Evolutionary conservation across 2,113 vertebrate genomes (phyloP).

Genomic region (Etia nguti): DNA sequence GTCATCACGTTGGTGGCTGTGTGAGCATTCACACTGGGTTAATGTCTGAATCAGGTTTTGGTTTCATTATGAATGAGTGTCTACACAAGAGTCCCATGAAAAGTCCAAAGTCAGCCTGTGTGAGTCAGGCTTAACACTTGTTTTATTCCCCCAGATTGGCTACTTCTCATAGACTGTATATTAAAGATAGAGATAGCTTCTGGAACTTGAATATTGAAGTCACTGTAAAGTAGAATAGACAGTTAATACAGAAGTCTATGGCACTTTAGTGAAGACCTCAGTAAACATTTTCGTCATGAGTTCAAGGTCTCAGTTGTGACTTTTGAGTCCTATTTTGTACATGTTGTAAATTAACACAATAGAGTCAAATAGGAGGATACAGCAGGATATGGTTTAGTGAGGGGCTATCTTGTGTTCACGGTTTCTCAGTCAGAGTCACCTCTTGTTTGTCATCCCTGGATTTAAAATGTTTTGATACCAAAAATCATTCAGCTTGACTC

Average conservation of each 20-base stretch:
- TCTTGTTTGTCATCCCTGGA: neutral
- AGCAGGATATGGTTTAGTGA: neutral
- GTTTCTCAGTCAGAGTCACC: neutral
- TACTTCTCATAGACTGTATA: neutral
- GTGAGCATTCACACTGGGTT: neutral
- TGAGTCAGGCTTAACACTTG: rapidly evolving
- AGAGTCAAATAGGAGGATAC: neutral
- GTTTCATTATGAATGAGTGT: neutral
- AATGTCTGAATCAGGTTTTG: neutral
- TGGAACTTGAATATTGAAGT: neutral
- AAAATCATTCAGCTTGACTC: rapidly evolving
- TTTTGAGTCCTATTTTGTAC: neutral
- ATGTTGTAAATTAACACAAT: neutral
- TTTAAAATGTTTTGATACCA: neutral
- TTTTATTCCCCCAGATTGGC: neutral
- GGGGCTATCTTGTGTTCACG: neutral
- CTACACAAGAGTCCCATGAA: neutral
- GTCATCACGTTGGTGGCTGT: neutral
- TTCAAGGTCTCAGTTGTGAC: neutral
- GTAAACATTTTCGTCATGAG: neutral
- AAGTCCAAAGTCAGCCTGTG: neutral
- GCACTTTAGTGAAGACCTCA: neutral
- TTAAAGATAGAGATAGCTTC: neutral
- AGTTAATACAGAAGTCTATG: neutral
- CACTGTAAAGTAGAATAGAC: neutral